Evolutionary conservation across 2,113 vertebrate genomes (phyloP).

Genomic region (Galbula dea): DNA sequence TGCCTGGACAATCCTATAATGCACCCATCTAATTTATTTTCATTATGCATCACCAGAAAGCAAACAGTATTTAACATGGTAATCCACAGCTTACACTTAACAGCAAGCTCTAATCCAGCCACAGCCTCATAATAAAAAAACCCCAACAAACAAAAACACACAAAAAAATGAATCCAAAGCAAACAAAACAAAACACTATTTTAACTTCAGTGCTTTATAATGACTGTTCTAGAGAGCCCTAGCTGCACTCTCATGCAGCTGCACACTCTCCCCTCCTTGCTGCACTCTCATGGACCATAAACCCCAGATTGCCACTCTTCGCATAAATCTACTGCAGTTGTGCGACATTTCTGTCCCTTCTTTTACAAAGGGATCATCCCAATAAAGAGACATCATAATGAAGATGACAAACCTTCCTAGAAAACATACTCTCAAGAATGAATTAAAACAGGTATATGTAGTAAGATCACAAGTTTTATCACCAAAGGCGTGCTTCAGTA

Average conservation of each 20-base stretch:
- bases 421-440: neutral
- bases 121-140: neutral
- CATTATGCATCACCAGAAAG: neutral
- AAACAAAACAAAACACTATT: neutral
- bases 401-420: neutral
- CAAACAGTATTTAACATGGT: neutral
- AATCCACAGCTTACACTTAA: conserved; percentile 15
- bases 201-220: neutral
- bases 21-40: neutral
- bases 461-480: neutral
- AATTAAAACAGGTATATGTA: neutral
- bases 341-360: neutral
- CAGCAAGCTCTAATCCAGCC: neutral
- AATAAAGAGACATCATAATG: neutral
- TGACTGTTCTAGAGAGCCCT: neutral
- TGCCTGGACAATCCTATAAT: neutral
- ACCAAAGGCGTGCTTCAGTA: neutral
- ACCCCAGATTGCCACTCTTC: neutral
- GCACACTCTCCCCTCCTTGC: neutral
- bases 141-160: neutral
- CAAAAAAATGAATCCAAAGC: neutral
- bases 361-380: neutral
- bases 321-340: neutral
- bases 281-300: neutral
- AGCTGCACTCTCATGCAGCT: neutral